Base-by-base conservation (phyloP, 2,797 vertebrate genomes). In the Selene dorsalis region DNA sequence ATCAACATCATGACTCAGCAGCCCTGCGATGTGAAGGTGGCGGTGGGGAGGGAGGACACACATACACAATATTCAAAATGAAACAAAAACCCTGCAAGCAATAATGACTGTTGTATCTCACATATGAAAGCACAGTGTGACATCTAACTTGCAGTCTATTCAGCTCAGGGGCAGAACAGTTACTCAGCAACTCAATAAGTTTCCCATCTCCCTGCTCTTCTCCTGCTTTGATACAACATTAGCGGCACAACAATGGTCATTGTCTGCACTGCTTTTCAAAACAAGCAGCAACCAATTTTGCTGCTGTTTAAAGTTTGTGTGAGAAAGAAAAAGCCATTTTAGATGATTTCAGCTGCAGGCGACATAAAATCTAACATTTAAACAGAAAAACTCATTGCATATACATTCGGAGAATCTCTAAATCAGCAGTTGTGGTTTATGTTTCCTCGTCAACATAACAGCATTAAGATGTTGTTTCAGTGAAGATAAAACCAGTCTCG, bases 1-100 rank as follows among this genome's bases (percentile, higher is more conserved):
- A 3, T 88, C 87, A 2, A 0, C 73, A 8, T 95, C 95, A 17
- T 95, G 93, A 83, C 93, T 93, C 89, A 96, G 72, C 73, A 96
- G 89, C 22, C 95, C 95, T 95, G 84, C 56, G 22, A 18, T 38
- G 50, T 24, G n/a, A 35, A 9, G 32, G 32, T 35, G 32, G 32
- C 7, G 32, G 32, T 9, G 32, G 32, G 7, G 32, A 35, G 6
- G 48, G n/a, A 12, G 14, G 4, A 43, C 39, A 41, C 39, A 41
- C 12, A 50, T n/a, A 30, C 7, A 77, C 30, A 22, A 68, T 7
- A 13, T 13, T 77, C 1, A 28, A 16, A 63, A 47, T 59, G 5
- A 67, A 45, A 56, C 43, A 6, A 9, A 77, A 73, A 55, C 53
- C 20, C 59, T 26, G 43, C n/a, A 39, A 59, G 52, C 48, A 48